Percentiles rank a stretch among this genome's conserved stretches.
phyloP scores from a whole-genome alignment of 2,113 vertebrate species.

The Dipodomys ordii region DNA sequence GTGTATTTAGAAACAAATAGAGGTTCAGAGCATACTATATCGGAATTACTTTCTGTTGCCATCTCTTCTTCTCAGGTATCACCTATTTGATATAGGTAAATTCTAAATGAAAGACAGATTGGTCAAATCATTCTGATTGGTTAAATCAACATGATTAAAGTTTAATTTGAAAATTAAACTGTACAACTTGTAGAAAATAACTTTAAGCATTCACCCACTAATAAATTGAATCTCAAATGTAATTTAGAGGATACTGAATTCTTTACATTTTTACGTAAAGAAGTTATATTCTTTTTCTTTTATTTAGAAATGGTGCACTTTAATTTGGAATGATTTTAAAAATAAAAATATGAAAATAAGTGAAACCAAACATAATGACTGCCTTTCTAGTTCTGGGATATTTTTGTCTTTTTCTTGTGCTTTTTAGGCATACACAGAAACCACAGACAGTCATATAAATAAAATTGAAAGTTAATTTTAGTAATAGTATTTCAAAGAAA shows the following conservation, averaged over 20 bases:
- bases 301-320: constrained; percentile 69
- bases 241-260: constrained; percentile 63
- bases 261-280: constrained; percentile 61
- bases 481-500: constrained; percentile 77
- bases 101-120: constrained; percentile 38
- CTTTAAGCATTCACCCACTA: constrained; percentile 53
- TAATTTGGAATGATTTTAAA: constrained; percentile 78
- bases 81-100: constrained; percentile 24
- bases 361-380: constrained; percentile 79
- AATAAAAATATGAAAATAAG: constrained; percentile 83
- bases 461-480: constrained; percentile 81
- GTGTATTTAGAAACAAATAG: constrained; percentile 15
- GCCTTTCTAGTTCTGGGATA: constrained; percentile 75
- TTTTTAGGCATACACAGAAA: constrained; percentile 75
- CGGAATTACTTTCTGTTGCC: constrained; percentile 58
- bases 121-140: too few species aligned
- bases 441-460: constrained; percentile 81
- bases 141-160: background rate
- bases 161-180: constrained; percentile 41
- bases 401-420: constrained; percentile 78
- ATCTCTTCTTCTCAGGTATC: background rate
- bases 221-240: constrained; percentile 56
- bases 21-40: constrained; percentile 11
- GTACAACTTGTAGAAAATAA: constrained; percentile 14
- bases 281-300: constrained; percentile 40